phyloP scores from a whole-genome alignment of 2,113 vertebrate species.

The Malurus cyaneus region DNA sequence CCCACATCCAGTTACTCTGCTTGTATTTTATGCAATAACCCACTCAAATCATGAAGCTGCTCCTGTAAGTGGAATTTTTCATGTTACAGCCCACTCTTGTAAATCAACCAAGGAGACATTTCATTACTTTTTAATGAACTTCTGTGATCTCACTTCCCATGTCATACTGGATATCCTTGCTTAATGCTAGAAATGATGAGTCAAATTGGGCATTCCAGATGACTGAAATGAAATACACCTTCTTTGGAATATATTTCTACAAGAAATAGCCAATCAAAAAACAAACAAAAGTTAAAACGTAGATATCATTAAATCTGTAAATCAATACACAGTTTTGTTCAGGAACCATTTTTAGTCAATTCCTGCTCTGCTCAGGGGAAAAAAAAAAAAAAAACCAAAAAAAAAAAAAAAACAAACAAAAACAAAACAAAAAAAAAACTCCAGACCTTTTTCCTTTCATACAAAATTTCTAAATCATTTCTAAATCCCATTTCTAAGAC shows the following conservation, averaged over 20 bases:
- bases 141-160: slow-evolving; percentile 14
- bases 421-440: too few species aligned
- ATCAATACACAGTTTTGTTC: not conserved
- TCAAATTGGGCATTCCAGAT: not conserved
- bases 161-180: not conserved
- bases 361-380: not conserved
- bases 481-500: not conserved
- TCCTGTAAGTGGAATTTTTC: slow-evolving; percentile 21
- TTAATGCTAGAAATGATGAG: not conserved
- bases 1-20: slow-evolving; percentile 9
- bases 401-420: too few species aligned
- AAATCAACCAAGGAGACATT: not conserved
- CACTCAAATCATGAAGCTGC: not conserved
- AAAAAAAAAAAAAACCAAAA: not conserved
- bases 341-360: too few species aligned
- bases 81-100: not conserved
- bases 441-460: not conserved
- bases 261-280: not conserved
- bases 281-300: not conserved
- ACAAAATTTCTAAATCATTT: not conserved
- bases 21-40: not conserved
- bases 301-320: not conserved
- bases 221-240: not conserved
- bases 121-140: not conserved
- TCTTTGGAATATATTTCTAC: not conserved